phyloP scores from a whole-genome alignment of 30 jellyfish, hydroid and myxozoan genomes.

The Hydractinia echinata region DNA sequence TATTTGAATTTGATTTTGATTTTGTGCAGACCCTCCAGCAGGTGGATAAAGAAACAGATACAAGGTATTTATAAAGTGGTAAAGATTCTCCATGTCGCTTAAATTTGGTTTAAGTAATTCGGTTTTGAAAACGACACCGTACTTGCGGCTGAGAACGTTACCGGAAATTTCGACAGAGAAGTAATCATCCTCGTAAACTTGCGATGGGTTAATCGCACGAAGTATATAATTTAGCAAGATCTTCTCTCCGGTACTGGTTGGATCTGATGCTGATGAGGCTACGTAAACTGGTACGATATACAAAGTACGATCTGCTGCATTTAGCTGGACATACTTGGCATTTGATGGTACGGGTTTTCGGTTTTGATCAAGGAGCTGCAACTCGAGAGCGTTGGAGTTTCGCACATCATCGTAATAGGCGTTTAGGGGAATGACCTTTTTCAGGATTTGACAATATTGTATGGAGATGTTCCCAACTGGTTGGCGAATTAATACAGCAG shows the following conservation, averaged over 20 bases:
- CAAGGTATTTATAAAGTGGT: neutral
- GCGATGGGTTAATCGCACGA: constrained; percentile 16
- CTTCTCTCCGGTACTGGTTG: neutral
- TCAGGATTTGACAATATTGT: neutral
- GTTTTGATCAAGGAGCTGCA: constrained; percentile 24
- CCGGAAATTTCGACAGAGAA: constrained; percentile 1
- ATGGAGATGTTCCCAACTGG: constrained; percentile 2
- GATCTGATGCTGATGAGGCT: neutral
- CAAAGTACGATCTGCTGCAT: constrained; percentile 1
- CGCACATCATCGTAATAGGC: constrained; percentile 22
- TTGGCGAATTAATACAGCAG: neutral
- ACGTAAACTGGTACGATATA: constrained; percentile 9
- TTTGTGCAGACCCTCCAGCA: neutral
- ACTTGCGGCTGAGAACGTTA: constrained; percentile 5
- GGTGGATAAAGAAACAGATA: neutral
- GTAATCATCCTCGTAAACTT: constrained; percentile 9
- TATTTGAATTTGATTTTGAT: neutral
- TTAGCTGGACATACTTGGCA: constrained; percentile 15
- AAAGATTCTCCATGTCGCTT: constrained; percentile 30
- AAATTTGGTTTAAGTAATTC: neutral
- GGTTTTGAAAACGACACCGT: neutral
- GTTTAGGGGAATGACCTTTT: neutral
- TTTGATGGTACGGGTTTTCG: constrained; percentile 1
- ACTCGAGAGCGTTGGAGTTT: neutral
- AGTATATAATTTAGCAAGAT: neutral